Conservation (phyloP, 1,140 invertebrate species). For the Cyphomyrmex costatus region DNA sequence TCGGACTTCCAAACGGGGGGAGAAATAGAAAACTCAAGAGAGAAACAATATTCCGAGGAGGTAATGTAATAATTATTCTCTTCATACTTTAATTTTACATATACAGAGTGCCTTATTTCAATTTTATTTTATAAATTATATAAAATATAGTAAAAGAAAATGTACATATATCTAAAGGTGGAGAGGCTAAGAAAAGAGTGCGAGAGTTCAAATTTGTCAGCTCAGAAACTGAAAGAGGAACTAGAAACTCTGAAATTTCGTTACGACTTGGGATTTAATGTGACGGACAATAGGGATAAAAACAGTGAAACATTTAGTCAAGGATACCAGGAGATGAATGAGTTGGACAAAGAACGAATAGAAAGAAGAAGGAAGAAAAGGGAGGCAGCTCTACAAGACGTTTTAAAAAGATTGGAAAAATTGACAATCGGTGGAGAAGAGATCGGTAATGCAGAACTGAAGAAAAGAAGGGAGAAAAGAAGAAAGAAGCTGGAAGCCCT, state of each 20-base stretch:
- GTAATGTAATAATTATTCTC: constrained; percentile 24
- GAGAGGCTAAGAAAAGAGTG: constrained; percentile 81
- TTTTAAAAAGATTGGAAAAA: constrained; percentile 82
- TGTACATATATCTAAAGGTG: constrained; percentile 50
- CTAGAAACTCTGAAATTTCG: constrained; percentile 77
- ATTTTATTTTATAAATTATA: background rate
- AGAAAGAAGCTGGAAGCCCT: constrained; percentile 82
- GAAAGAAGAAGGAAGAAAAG: constrained; percentile 81
- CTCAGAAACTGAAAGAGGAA: constrained; percentile 82
- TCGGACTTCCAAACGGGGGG: constrained; percentile 58
- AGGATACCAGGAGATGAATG: constrained; percentile 21
- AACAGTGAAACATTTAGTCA: background rate
- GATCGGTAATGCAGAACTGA: constrained; percentile 80
- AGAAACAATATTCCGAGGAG: constrained; percentile 72
- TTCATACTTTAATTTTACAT: constrained; percentile 12
- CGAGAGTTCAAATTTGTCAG: constrained; percentile 81
- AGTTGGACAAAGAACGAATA: constrained; percentile 76
- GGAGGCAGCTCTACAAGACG: constrained; percentile 83
- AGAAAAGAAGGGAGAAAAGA: constrained; percentile 81
- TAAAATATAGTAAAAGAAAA: constrained; percentile 5
- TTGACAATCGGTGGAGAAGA: constrained; percentile 85
- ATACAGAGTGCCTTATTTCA: too few species aligned
- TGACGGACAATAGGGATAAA: background rate
- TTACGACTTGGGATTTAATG: constrained; percentile 69
- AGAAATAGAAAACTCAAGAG: constrained; percentile 14